These are phyloP conservation scores for Zeus faber DNA, from an alignment of 2,113 vertebrate genomes.

Conservation along the genomic window DNA sequence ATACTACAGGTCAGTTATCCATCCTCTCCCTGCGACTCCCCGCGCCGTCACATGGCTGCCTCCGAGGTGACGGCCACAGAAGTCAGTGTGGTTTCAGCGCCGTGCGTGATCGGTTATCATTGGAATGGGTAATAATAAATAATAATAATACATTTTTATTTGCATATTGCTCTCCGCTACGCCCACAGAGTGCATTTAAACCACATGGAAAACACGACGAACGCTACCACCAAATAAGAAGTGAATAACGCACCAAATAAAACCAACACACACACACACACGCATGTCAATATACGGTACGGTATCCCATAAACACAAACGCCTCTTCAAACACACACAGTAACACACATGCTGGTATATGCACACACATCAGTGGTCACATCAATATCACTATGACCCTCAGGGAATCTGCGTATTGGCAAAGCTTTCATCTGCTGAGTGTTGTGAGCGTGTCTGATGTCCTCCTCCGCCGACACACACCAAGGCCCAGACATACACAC, in stretches of 20 bases:
- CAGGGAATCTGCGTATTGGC: conserved; percentile 59
- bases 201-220: too few species aligned
- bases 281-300: conserved; percentile 12
- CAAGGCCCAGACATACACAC: conserved; percentile 1
- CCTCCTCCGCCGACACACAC: conserved; percentile 20
- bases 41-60: conserved; percentile 68
- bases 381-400: conserved; percentile 66
- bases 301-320: too few species aligned
- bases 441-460: conserved; percentile 55
- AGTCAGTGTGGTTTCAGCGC: too few species aligned
- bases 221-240: too few species aligned
- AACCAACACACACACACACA: conserved; percentile 11
- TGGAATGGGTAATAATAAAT: too few species aligned
- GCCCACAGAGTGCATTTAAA: too few species aligned
- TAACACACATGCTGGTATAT: not conserved
- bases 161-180: too few species aligned
- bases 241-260: too few species aligned
- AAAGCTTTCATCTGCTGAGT: conserved; percentile 67
- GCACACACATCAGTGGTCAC: conserved; percentile 49
- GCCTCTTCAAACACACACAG: conserved; percentile 12
- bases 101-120: too few species aligned
- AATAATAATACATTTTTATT: too few species aligned
- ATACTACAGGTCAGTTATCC: conserved; percentile 74
- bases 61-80: conserved; percentile 64
- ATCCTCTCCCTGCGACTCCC: conserved; percentile 62